Evolutionary conservation across 2,113 vertebrate genomes (phyloP).

Genomic region (Emydocephalus ijimae): DNA sequence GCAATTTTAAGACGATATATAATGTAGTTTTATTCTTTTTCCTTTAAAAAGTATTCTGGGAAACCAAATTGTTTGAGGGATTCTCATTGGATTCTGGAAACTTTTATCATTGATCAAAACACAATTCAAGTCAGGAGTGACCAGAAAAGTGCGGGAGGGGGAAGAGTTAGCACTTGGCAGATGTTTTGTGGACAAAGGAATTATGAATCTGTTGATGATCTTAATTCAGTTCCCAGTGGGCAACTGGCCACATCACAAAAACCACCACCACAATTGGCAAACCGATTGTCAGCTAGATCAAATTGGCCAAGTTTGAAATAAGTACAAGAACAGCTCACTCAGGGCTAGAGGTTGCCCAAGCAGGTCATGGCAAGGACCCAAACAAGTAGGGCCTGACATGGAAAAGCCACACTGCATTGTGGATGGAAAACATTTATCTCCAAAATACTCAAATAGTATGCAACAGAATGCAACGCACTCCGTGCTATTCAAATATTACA

Average conservation of each 20-base stretch:
- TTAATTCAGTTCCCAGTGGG: conserved; percentile 65
- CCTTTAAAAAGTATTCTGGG: conserved; percentile 51
- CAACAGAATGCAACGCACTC: conserved; percentile 17
- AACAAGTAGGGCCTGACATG: conserved; percentile 47
- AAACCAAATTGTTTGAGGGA: conserved; percentile 48
- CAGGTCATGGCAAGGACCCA: conserved; percentile 57
- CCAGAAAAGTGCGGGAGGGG: conserved; percentile 17
- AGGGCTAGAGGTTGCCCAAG: conserved; percentile 57
- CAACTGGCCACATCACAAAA: conserved; percentile 64
- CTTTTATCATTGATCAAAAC: conserved; percentile 63
- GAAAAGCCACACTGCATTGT: conserved; percentile 60
- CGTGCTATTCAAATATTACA: not conserved
- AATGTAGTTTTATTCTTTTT: conserved; percentile 21
- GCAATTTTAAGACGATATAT: conserved; percentile 41
- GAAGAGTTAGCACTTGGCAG: conserved; percentile 59
- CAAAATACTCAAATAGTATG: conserved; percentile 40
- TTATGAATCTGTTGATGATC: conserved; percentile 61
- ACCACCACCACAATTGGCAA: conserved; percentile 67
- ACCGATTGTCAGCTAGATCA: conserved; percentile 55
- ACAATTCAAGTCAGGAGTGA: conserved; percentile 54
- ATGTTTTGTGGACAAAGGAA: conserved; percentile 60
- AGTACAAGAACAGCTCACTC: conserved; percentile 52
- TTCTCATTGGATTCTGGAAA: conserved; percentile 48
- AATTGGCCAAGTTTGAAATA: conserved; percentile 62
- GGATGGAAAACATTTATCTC: conserved; percentile 48